Conservation (phyloP, 2,888 invertebrate species). For the Oscheius sp. region DNA sequence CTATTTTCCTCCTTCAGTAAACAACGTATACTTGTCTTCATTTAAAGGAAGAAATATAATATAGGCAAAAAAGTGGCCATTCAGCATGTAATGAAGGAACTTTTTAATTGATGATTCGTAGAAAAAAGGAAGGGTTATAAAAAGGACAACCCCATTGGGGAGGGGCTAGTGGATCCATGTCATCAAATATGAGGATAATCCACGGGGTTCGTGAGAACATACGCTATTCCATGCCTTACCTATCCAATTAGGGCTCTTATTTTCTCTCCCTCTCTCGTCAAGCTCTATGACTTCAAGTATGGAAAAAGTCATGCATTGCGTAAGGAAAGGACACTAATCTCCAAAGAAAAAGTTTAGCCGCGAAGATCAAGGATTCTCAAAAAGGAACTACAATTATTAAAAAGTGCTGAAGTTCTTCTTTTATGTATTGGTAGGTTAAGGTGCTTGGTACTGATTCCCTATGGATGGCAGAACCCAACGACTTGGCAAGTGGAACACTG, state of each 20-base stretch:
- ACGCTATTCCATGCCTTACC: conserved; percentile 3
- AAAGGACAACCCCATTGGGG: conserved; percentile 13
- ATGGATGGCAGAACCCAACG: conserved; percentile 21
- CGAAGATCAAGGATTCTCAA: no score
- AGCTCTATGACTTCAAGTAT: neutral
- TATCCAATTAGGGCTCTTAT: conserved; percentile 20
- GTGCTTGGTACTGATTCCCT: conserved; percentile 18
- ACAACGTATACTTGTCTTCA: neutral
- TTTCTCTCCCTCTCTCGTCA: neutral
- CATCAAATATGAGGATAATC: conserved; percentile 33
- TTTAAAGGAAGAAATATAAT: neutral
- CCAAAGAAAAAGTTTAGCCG: neutral
- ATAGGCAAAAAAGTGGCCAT: neutral
- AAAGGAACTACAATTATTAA: neutral
- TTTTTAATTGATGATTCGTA: neutral
- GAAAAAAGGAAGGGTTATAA: conserved; percentile 13
- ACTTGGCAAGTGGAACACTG: neutral
- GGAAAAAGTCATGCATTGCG: neutral
- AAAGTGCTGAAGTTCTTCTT: no score
- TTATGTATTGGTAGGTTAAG: conserved; percentile 8
- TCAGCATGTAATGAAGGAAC: no score
- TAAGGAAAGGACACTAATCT: neutral
- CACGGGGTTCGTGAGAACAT: conserved; percentile 19
- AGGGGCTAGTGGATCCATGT: conserved; percentile 2
- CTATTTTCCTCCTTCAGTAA: neutral